Evolutionary conservation across 1,140 invertebrate species (phyloP).

Genomic region (Tigriopus japonicus): DNA sequence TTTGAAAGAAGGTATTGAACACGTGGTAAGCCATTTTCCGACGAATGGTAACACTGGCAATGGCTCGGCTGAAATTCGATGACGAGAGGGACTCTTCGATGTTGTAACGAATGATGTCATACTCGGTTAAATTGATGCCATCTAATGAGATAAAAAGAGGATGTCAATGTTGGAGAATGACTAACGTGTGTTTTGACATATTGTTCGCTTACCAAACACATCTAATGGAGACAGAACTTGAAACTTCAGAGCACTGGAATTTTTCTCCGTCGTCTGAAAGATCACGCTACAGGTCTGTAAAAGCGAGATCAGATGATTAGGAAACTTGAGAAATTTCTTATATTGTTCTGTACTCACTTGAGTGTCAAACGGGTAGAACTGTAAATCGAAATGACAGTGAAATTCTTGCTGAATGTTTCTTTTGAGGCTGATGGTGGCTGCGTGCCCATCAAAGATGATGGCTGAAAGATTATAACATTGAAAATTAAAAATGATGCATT

Average conservation of each 20-base stretch:
- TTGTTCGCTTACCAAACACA: background rate
- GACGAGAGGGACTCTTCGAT: background rate
- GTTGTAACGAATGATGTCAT: background rate
- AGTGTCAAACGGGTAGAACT: slow-evolving; percentile 1
- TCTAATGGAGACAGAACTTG: background rate
- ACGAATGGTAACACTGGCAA: background rate
- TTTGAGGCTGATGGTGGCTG: background rate
- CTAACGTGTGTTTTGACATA: too few species aligned
- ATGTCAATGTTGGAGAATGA: too few species aligned
- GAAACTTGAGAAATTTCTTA: too few species aligned
- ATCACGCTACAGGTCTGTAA: too few species aligned
- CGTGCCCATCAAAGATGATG: background rate
- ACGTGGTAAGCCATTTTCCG: slow-evolving; percentile 8
- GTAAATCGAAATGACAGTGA: background rate
- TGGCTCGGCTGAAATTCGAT: background rate
- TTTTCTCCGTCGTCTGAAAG: too few species aligned
- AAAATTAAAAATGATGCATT: too few species aligned
- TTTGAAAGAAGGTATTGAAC: slow-evolving; percentile 4
- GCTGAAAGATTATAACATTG: background rate
- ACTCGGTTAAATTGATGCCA: background rate
- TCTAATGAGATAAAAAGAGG: background rate
- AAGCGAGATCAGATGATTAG: too few species aligned
- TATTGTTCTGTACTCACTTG: background rate
- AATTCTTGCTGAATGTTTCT: background rate
- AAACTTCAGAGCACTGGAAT: too few species aligned